phyloP scores from a whole-genome alignment of 2,113 vertebrate species.

The Bambusicola thoracicus region DNA sequence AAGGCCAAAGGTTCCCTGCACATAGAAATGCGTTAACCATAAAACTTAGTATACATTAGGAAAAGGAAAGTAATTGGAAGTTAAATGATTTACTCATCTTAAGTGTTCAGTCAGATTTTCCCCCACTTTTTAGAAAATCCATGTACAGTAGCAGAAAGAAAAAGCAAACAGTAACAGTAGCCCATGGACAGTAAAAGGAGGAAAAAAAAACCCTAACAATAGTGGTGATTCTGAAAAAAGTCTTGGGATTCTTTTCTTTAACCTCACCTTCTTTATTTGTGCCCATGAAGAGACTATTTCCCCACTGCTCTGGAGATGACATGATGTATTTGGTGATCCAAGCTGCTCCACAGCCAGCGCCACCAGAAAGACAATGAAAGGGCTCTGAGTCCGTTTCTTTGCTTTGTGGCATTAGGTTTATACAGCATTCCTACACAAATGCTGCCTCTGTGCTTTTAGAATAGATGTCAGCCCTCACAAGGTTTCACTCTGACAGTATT shows the following conservation, averaged over 20 bases:
- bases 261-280: background rate
- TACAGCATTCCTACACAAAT: background rate
- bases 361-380: background rate
- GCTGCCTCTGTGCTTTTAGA: background rate
- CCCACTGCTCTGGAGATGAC: background rate
- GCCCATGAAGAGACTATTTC: background rate
- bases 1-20: constrained; percentile 12
- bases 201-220: background rate
- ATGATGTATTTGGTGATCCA: background rate
- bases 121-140: background rate
- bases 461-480: background rate
- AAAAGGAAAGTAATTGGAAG: background rate
- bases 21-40: background rate
- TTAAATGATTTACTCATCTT: background rate
- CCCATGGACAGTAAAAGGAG: background rate
- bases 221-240: background rate
- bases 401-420: background rate
- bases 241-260: background rate
- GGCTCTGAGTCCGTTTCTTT: rapidly evolving
- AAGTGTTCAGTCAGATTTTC: background rate
- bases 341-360: background rate
- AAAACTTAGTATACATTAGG: background rate
- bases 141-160: background rate
- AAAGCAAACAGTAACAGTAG: background rate
- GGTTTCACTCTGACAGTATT: background rate